phyloP scores from a whole-genome alignment of 2,888 invertebrate species.

The Apomyelois bistriatella region DNA sequence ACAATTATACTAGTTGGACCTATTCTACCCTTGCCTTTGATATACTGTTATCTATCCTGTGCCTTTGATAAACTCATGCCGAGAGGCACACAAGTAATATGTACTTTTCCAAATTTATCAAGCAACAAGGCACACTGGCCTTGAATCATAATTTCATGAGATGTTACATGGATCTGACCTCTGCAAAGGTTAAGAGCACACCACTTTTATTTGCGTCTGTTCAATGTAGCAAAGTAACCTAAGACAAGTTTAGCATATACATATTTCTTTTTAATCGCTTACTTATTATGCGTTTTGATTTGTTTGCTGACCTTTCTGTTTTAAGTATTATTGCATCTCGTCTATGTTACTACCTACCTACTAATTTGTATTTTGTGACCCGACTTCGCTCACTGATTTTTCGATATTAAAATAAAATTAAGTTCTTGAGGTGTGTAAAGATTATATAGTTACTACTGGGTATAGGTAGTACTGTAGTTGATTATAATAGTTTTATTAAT shows the following conservation, averaged over 20 bases:
- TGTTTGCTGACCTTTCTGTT: constrained; percentile 19
- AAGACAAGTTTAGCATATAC: constrained; percentile 38
- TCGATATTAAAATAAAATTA: background rate
- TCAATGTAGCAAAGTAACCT: constrained; percentile 39
- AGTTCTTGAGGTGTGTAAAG: background rate
- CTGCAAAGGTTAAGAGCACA: constrained; percentile 72
- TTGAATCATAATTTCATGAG: constrained; percentile 70
- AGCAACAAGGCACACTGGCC: constrained; percentile 45
- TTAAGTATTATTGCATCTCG: background rate
- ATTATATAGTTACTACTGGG: no score
- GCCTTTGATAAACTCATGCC: no score
- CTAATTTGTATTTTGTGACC: no score
- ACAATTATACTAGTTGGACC: no score
- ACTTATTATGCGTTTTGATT: constrained; percentile 15
- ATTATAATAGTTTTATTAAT: no score
- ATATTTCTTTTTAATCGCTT: constrained; percentile 10
- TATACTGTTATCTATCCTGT: no score
- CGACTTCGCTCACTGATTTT: background rate
- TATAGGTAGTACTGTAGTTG: no score
- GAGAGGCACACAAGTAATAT: background rate
- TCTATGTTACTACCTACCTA: no score
- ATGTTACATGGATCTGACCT: constrained; percentile 56
- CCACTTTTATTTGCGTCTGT: constrained; percentile 66
- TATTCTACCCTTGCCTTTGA: no score
- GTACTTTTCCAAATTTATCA: background rate